Percentiles rank a stretch among this genome's conserved stretches.
Evolutionary conservation across 2,888 invertebrate genomes (phyloP).

Genomic region (Orthosia incerta): DNA sequence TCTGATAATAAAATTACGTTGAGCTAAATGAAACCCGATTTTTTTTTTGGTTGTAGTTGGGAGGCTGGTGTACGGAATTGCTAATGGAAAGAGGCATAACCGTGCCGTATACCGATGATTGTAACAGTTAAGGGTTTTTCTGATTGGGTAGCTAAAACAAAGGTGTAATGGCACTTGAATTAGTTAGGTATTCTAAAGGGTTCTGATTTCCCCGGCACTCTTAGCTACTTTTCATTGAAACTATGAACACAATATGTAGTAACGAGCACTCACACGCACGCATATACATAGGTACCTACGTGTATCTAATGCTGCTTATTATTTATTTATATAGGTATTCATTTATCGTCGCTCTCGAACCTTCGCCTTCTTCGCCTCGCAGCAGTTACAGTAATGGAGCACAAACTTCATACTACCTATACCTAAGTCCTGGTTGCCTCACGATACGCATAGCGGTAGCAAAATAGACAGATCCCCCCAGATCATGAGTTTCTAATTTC

Average conservation of each 20-base stretch:
- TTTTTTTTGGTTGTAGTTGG: neutral
- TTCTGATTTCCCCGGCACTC: neutral
- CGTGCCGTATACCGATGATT: neutral
- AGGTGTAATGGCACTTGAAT: neutral
- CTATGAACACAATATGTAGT: neutral
- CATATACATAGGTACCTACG: too few species aligned
- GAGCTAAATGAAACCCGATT: neutral
- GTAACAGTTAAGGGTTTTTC: neutral
- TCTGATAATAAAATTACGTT: constrained; percentile 10
- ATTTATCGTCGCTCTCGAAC: too few species aligned
- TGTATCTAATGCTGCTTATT: too few species aligned
- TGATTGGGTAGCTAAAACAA: neutral
- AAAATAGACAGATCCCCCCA: neutral
- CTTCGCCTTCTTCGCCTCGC: too few species aligned
- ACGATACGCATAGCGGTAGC: too few species aligned
- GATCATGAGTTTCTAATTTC: neutral
- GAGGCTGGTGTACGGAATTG: neutral
- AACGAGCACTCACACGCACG: too few species aligned
- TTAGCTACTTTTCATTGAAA: neutral
- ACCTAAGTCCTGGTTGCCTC: too few species aligned
- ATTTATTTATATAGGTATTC: too few species aligned
- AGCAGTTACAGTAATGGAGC: too few species aligned
- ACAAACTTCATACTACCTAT: too few species aligned
- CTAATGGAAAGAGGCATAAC: neutral
- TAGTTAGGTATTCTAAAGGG: neutral